Percentiles rank a stretch among this genome's conserved stretches.
phyloP scores from a whole-genome alignment of 2,888 invertebrate genomes.

The Agriotes lineatus region DNA sequence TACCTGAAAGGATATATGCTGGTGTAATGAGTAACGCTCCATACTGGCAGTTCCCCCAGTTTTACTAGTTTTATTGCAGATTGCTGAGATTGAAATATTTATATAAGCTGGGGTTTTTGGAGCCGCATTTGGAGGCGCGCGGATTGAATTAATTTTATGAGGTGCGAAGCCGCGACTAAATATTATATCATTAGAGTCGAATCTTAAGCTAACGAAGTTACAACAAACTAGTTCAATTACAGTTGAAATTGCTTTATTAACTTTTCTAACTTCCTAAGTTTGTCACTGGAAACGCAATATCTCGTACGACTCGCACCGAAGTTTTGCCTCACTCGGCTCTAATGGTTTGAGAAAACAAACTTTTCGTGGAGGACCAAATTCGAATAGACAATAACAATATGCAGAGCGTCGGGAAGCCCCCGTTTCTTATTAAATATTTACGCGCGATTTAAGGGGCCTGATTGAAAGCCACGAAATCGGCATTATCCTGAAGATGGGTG shows the following conservation, averaged over 20 bases:
- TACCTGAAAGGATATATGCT: neutral
- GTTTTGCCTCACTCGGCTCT: constrained; percentile 12
- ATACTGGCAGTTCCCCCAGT: neutral
- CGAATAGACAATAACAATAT: constrained; percentile 5
- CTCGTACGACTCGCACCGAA: constrained; percentile 11
- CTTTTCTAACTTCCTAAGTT: constrained; percentile 30
- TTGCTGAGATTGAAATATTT: neutral
- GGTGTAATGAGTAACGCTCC: neutral
- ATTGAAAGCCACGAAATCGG: no score
- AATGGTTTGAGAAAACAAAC: constrained; percentile 12
- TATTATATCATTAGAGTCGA: constrained; percentile 30
- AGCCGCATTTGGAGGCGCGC: neutral
- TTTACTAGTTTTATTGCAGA: neutral
- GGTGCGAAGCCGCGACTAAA: constrained; percentile 17
- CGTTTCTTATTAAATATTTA: neutral
- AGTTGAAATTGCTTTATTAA: constrained; percentile 30
- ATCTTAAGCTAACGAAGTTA: constrained; percentile 20
- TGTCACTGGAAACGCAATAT: constrained; percentile 29
- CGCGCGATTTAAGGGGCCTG: no score
- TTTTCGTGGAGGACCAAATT: neutral
- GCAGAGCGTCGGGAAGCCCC: neutral
- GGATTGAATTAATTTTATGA: constrained; percentile 21
- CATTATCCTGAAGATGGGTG: no score
- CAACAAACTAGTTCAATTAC: constrained; percentile 27
- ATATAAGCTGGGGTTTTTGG: neutral